Evolutionary conservation across 2,888 invertebrate species (phyloP).

Genomic region (Hirudinaria manillensis): DNA sequence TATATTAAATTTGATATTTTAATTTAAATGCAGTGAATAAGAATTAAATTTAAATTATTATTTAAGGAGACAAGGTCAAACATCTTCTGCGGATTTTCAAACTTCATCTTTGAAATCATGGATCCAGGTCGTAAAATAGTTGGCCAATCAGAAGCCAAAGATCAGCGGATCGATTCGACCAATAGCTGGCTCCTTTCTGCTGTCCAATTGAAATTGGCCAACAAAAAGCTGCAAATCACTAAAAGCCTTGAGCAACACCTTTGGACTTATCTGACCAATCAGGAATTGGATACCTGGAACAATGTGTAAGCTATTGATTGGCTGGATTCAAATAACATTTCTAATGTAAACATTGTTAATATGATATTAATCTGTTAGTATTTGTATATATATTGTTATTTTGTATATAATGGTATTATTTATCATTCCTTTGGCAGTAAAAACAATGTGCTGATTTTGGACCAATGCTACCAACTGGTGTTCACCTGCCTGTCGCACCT

Average conservation of each 20-base stretch:
- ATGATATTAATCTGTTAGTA: too few species aligned
- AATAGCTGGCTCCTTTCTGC: neutral
- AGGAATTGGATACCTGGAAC: slow-evolving; percentile 3
- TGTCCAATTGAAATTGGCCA: neutral
- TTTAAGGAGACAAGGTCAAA: neutral
- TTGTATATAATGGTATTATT: too few species aligned
- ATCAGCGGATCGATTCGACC: neutral
- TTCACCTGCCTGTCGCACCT: too few species aligned
- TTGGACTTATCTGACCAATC: neutral
- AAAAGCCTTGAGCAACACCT: neutral
- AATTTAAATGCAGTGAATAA: too few species aligned
- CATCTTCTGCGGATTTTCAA: neutral
- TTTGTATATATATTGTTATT: too few species aligned
- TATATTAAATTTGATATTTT: too few species aligned
- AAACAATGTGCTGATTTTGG: too few species aligned
- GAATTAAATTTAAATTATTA: too few species aligned
- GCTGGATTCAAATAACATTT: neutral
- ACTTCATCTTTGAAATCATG: neutral
- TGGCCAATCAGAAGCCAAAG: too few species aligned
- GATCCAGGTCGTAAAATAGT: neutral
- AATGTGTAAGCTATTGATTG: neutral
- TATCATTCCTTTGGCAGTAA: too few species aligned
- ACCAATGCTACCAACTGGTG: too few species aligned
- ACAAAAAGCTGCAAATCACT: neutral
- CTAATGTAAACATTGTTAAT: too few species aligned